Evolutionary conservation across 1,140 invertebrate genomes (phyloP).

Genomic region (Bradynema listronoti): DNA sequence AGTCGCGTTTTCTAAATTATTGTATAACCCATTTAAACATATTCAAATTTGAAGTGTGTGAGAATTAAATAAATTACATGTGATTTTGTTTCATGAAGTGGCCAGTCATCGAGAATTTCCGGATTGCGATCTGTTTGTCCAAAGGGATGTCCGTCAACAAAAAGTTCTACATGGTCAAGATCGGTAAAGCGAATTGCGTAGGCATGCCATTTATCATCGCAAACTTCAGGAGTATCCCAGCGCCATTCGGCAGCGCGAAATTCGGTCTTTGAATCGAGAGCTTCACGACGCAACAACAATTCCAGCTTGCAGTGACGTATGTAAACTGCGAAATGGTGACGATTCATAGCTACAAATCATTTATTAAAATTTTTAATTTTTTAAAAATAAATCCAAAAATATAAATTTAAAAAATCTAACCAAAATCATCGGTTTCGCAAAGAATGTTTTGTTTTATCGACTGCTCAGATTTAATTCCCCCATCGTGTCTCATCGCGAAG

Average conservation of each 20-base stretch:
- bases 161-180: constrained; percentile 65
- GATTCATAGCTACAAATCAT: constrained; percentile 70
- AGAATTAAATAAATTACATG: constrained; percentile 58
- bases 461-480: constrained; percentile 50
- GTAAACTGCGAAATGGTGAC: constrained; percentile 93
- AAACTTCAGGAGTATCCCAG: constrained; percentile 79
- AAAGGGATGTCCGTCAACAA: constrained; percentile 73
- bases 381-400: not conserved
- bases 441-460: constrained; percentile 53
- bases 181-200: constrained; percentile 83
- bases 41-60: not conserved
- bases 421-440: constrained; percentile 49
- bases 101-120: constrained; percentile 98
- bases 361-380: not conserved
- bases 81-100: constrained; percentile 80
- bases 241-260: constrained; percentile 96
- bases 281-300: constrained; percentile 80
- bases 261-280: constrained; percentile 81
- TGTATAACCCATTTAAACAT: constrained; percentile 42
- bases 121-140: constrained; percentile 65
- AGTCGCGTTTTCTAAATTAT: constrained; percentile 73
- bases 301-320: constrained; percentile 91
- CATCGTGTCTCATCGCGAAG: constrained; percentile 53
- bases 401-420: constrained; percentile 33
- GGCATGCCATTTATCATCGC: constrained; percentile 97